Base-by-base conservation (phyloP, 35 echinoderm and acorn worm species). In the Acanthaster planci region DNA sequence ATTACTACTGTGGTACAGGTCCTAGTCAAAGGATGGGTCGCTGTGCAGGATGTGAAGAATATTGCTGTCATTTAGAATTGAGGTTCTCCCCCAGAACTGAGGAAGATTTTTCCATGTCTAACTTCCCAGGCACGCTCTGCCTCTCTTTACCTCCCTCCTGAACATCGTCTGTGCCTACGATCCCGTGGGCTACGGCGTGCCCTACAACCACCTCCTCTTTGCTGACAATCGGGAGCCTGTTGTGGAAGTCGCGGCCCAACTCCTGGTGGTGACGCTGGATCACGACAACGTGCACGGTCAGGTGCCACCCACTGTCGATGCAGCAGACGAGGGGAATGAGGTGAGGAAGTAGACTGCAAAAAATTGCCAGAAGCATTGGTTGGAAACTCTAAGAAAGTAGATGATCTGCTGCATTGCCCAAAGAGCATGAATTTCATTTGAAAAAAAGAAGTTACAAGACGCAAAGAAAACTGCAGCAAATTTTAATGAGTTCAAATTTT, bases 131-230 rank as follows among this genome's bases (percentile, higher is more conserved):
- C 96, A 99, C 75, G 96, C 96, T 31, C 92, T 99, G 9, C 96
- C 96, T 0, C 89, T 99, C 31, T 99, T 99, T 78, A 99, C 92
- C 37, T 99, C 96, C 7, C 78, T 99, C 23, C 79, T 99, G 15
- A 99, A 99, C 67, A 75, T 94, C 19, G 85, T 79, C 15, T 99
- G 96, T 89, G 88, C 96, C 34, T 99, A 99, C 39, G 96, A 99
- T 37, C 95, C 95, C 2, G 92, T 99, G 27, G 96, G 92, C 12
- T 94, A 89, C 17, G 96, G 92, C 3, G 85, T 99, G 34, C 96
- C 96, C 0, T 94, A 94, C 92, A 99, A 94, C 55, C 92, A 99
- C 40, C 86, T 99, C 12, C 72, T 94, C n/a, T 94, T 99, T 78
- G 82, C 86, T 17, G 96, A 99, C 58, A 78, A 82, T 57, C 82